These are phyloP conservation scores for Heliconius sara DNA, from an alignment of 2,888 invertebrate species.

Conservation along the genomic window DNA sequence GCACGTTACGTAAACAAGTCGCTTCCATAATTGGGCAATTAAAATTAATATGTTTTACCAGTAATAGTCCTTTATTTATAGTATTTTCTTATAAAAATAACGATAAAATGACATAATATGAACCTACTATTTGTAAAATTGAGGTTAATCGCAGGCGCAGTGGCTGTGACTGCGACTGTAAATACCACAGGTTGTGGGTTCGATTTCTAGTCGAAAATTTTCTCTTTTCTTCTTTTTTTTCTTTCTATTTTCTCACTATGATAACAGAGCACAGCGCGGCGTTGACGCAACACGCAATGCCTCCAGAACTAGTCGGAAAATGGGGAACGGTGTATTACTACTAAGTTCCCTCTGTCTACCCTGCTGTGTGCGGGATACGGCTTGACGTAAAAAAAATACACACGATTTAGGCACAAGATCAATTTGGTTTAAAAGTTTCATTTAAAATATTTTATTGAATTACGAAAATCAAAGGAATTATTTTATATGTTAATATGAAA, in stretches of 20 bases:
- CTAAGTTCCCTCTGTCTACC: not conserved
- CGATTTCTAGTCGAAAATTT: too few species aligned
- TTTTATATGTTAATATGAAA: not conserved
- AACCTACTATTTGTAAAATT: too few species aligned
- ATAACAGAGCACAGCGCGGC: not conserved
- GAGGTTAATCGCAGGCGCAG: too few species aligned
- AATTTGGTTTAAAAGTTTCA: too few species aligned
- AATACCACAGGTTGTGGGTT: too few species aligned
- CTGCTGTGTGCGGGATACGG: not conserved
- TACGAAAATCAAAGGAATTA: not conserved
- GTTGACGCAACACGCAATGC: not conserved
- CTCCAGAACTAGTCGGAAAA: not conserved
- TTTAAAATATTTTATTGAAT: not conserved
- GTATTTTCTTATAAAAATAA: too few species aligned
- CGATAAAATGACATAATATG: too few species aligned
- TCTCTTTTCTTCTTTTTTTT: too few species aligned
- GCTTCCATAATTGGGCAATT: not conserved
- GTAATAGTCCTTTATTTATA: too few species aligned
- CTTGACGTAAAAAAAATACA: not conserved
- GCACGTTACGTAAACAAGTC: constrained; percentile 23
- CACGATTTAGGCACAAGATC: too few species aligned
- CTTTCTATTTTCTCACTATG: too few species aligned
- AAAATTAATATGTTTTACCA: not conserved
- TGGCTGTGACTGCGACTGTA: too few species aligned
- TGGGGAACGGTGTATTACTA: not conserved